These are phyloP conservation scores for Tolmerus cingulatus DNA, from an alignment of 2,888 invertebrate genomes.

Conservation along the genomic window DNA sequence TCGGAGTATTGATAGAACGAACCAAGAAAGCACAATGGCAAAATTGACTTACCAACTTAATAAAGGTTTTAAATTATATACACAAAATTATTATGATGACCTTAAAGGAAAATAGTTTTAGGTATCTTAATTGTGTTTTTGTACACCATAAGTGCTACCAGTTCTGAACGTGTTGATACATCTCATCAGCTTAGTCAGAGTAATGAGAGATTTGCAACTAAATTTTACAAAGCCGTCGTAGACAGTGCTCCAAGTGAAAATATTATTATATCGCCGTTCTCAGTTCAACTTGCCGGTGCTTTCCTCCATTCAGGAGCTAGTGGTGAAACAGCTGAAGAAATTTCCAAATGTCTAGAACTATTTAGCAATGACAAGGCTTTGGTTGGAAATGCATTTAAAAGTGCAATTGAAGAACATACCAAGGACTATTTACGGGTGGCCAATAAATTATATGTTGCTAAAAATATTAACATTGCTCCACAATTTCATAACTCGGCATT, in stretches of 20 bases:
- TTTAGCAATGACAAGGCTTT: slow-evolving; percentile 54
- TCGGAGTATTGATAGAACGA: background rate
- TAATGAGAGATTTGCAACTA: slow-evolving; percentile 56
- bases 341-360: slow-evolving; percentile 68
- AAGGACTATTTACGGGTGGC: slow-evolving; percentile 67
- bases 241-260: slow-evolving; percentile 67
- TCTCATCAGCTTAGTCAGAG: slow-evolving; percentile 50
- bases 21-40: background rate
- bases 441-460: slow-evolving; percentile 77
- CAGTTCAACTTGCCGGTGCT: slow-evolving; percentile 75
- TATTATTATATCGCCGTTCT: slow-evolving; percentile 78
- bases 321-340: slow-evolving; percentile 69
- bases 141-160: background rate
- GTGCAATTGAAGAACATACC: slow-evolving; percentile 53
- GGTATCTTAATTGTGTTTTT: background rate
- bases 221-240: slow-evolving; percentile 55
- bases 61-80: background rate
- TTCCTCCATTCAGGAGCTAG: slow-evolving; percentile 77
- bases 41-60: background rate
- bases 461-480: slow-evolving; percentile 67
- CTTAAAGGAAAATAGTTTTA: background rate
- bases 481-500: slow-evolving; percentile 68
- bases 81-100: background rate
- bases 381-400: slow-evolving; percentile 55
- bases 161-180: background rate